These are phyloP conservation scores for Leptonema lineaticorne DNA, from an alignment of 1,140 invertebrate genomes.

Conservation along the genomic window DNA sequence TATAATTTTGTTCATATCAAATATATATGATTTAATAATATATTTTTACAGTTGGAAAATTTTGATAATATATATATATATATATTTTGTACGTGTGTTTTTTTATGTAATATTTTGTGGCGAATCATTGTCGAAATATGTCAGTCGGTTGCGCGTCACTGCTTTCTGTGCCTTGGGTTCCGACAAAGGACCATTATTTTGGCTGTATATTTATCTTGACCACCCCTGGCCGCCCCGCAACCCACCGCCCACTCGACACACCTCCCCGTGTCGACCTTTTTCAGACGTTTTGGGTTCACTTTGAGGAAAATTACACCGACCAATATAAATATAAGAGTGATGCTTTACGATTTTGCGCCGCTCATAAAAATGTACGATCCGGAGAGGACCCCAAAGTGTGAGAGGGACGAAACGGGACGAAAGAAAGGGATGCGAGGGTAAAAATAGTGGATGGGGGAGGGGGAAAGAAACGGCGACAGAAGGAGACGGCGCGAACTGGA, in stretches of 20 bases:
- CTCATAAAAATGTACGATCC: constrained; percentile 16
- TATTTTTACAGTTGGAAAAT: no score
- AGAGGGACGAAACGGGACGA: no score
- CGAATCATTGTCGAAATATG: background rate
- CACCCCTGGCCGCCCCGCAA: background rate
- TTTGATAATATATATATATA: no score
- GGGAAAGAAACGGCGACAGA: no score
- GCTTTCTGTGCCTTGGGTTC: background rate
- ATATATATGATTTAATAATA: no score
- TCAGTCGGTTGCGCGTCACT: background rate
- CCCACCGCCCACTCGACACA: background rate
- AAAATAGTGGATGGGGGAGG: no score
- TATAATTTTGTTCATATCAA: no score
- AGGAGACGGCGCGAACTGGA: no score
- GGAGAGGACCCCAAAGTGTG: no score
- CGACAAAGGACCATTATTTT: constrained; percentile 30
- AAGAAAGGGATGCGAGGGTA: no score
- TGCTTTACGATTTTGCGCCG: constrained; percentile 27
- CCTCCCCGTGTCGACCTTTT: constrained; percentile 22
- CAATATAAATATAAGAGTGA: constrained; percentile 34
- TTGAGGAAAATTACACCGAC: constrained; percentile 34
- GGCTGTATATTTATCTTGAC: constrained; percentile 33
- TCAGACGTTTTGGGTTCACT: constrained; percentile 33
- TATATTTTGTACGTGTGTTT: background rate
- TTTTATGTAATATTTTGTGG: background rate